Evolutionary conservation across 2,113 vertebrate genomes (phyloP).

Genomic region (Eretmochelys imbricata): DNA sequence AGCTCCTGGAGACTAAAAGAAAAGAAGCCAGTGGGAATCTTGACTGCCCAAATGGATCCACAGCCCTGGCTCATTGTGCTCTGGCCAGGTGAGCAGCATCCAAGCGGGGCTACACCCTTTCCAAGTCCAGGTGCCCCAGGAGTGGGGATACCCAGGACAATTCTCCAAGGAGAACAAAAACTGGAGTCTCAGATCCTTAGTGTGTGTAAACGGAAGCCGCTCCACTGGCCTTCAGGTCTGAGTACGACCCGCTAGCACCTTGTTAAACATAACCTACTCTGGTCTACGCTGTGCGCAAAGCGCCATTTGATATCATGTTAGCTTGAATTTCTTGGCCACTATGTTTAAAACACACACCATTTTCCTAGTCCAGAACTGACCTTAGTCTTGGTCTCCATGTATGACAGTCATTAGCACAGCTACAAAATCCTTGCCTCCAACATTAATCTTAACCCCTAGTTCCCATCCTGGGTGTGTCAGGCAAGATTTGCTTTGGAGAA

Average conservation of each 20-base stretch:
- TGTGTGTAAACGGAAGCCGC: neutral
- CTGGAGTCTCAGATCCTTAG: neutral
- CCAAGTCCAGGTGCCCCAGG: neutral
- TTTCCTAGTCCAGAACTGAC: neutral
- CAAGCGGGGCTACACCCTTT: rapidly evolving
- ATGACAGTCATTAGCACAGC: neutral
- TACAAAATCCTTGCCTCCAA: neutral
- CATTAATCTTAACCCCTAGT: neutral
- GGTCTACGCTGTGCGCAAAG: too few relatives aligned
- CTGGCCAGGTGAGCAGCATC: neutral
- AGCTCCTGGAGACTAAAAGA: slow-evolving; percentile 73
- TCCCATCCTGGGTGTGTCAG: neutral
- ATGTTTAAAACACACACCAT: neutral
- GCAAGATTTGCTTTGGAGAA: neutral
- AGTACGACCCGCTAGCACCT: neutral
- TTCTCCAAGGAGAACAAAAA: neutral
- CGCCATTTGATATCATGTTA: neutral
- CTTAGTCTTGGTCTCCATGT: neutral
- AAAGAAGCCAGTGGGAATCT: neutral
- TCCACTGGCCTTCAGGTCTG: neutral
- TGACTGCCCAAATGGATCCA: neutral
- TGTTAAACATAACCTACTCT: neutral
- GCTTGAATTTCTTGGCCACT: neutral
- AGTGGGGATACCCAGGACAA: neutral
- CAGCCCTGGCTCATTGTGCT: neutral